Conservation (phyloP, 2,797 vertebrate genomes). For the Oceanodroma leucorhoa region DNA sequence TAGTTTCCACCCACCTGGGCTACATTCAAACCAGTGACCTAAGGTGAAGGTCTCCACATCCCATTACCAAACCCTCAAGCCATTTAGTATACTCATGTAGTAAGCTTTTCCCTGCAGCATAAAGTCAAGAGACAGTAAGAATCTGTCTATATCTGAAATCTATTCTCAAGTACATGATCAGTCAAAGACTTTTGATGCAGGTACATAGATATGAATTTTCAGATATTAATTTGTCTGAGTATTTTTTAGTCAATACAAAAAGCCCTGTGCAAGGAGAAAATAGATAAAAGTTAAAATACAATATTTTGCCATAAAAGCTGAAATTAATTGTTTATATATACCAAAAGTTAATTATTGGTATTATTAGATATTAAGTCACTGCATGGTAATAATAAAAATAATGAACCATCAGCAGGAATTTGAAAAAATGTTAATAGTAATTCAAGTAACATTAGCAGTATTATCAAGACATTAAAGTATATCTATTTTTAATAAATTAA, state of each 20-base stretch:
- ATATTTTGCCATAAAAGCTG: neutral
- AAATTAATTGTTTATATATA: neutral
- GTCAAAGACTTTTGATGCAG: neutral
- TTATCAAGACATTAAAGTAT: neutral
- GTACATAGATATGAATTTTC: neutral
- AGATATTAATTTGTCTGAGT: neutral
- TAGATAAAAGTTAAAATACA: neutral
- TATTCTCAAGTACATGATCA: neutral
- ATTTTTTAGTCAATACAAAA: conserved; percentile 16
- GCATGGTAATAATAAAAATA: neutral
- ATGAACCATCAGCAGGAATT: neutral
- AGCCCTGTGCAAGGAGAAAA: neutral
- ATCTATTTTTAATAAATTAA: conserved; percentile 21
- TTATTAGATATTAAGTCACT: neutral
- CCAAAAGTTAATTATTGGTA: neutral
- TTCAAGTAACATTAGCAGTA: neutral
- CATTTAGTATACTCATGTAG: neutral
- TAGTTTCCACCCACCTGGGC: conserved; percentile 62
- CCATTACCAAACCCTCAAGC: conserved; percentile 52
- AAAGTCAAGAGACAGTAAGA: conserved; percentile 35
- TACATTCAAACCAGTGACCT: conserved; percentile 58
- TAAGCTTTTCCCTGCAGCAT: neutral
- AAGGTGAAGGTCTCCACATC: conserved; percentile 65
- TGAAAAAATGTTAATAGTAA: neutral
- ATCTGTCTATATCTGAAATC: neutral